Conservation (phyloP, 2,888 invertebrate species). For the Eurois occulta region DNA sequence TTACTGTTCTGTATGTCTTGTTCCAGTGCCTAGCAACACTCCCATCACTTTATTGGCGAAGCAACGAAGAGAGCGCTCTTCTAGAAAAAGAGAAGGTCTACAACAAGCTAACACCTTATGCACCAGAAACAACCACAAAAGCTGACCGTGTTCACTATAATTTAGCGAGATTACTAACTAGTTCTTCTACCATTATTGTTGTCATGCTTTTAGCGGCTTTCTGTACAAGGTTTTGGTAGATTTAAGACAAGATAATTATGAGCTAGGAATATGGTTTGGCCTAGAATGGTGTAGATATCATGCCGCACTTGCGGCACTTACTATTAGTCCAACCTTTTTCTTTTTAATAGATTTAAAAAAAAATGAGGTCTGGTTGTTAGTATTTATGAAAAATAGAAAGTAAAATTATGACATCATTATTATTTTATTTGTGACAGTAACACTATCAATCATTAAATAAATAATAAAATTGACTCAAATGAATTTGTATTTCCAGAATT, state of each 20-base stretch:
- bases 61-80: constrained; percentile 73
- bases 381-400: constrained; percentile 12
- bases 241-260: constrained; percentile 13
- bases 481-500: constrained; percentile 44
- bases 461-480: constrained; percentile 37
- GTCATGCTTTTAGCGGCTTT: constrained; percentile 30
- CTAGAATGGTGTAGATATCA: neutral
- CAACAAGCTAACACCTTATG: neutral
- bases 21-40: constrained; percentile 80
- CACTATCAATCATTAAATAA: constrained; percentile 16
- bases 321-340: neutral
- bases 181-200: constrained; percentile 27
- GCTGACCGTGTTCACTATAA: constrained; percentile 36
- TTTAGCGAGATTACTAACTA: constrained; percentile 32
- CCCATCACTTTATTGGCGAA: constrained; percentile 75
- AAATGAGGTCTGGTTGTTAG: constrained; percentile 10
- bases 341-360: neutral
- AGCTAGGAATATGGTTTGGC: constrained; percentile 4
- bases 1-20: neutral
- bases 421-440: constrained; percentile 44
- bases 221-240: constrained; percentile 28
- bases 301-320: neutral
- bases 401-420: constrained; percentile 1
- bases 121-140: constrained; percentile 28
- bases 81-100: constrained; percentile 52